Evolutionary conservation across 1,140 invertebrate genomes (phyloP).

Genomic region (Pseudomyrmex pallidus): DNA sequence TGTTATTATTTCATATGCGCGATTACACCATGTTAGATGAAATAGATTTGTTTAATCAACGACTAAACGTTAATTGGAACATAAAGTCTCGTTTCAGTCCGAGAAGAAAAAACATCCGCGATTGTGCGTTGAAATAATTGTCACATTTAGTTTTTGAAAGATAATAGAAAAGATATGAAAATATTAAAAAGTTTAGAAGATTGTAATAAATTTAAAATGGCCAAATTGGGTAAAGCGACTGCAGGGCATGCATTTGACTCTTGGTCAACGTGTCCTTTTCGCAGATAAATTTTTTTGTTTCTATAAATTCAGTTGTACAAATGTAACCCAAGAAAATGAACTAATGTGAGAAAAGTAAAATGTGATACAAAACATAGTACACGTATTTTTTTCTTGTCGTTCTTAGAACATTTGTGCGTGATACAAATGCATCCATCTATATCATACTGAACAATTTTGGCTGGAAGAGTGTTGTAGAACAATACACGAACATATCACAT

Average conservation of each 20-base stretch:
- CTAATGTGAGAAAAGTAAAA: conserved; percentile 27
- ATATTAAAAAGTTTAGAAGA: too few relatives aligned
- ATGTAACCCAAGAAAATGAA: conserved; percentile 22
- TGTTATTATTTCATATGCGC: conserved; percentile 18
- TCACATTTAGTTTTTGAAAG: too few relatives aligned
- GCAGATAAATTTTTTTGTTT: background rate
- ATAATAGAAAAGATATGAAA: too few relatives aligned
- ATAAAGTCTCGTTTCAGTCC: conserved; percentile 16
- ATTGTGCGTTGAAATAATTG: too few relatives aligned
- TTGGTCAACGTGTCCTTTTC: too few relatives aligned
- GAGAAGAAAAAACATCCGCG: background rate
- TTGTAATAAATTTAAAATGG: too few relatives aligned
- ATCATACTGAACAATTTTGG: background rate
- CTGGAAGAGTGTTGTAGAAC: background rate
- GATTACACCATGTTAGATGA: conserved; percentile 53
- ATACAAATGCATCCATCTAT: conserved; percentile 40
- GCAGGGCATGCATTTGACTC: too few relatives aligned
- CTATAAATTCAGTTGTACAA: background rate
- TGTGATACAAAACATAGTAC: conserved; percentile 31
- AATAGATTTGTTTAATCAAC: conserved; percentile 66
- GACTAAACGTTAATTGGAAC: conserved; percentile 56
- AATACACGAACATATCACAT: conserved; percentile 1
- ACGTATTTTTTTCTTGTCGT: conserved; percentile 11
- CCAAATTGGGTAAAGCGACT: too few relatives aligned
- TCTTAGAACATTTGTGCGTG: conserved; percentile 16